Conservation (phyloP, 2,888 invertebrate species). For the Abrostola tripartita region DNA sequence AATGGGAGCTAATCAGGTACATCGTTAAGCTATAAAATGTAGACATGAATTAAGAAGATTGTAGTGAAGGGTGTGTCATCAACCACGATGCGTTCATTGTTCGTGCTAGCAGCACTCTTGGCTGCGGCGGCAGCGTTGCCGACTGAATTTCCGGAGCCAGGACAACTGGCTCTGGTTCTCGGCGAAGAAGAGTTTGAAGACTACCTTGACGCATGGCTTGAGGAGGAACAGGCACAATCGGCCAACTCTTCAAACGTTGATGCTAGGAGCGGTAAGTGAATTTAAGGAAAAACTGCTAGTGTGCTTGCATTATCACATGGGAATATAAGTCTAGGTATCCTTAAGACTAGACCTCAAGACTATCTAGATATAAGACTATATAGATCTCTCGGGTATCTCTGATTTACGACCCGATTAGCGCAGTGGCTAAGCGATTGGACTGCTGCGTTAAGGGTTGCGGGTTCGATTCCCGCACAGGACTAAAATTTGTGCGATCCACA, state of each 20-base stretch:
- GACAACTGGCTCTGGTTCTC: conserved; percentile 73
- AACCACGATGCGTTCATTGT: conserved; percentile 47
- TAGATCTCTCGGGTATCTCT: too few relatives aligned
- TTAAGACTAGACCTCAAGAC: too few relatives aligned
- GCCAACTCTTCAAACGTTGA: conserved; percentile 59
- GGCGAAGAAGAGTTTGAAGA: conserved; percentile 84
- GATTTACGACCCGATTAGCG: too few relatives aligned
- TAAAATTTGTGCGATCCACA: too few relatives aligned
- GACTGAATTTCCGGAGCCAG: conserved; percentile 72
- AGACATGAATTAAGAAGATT: conserved; percentile 1
- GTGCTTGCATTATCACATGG: neutral
- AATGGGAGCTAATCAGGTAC: conserved; percentile 20
- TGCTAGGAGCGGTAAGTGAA: conserved; percentile 66
- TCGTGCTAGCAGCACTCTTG: conserved; percentile 58
- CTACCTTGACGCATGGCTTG: conserved; percentile 80
- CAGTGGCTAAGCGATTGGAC: too few relatives aligned
- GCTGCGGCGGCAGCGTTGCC: conserved; percentile 62
- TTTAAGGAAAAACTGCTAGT: neutral
- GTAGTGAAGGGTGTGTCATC: conserved; percentile 32
- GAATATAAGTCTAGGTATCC: neutral
- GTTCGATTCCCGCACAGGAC: too few relatives aligned
- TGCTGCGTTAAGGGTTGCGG: too few relatives aligned
- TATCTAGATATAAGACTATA: too few relatives aligned
- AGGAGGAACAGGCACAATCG: conserved; percentile 66
- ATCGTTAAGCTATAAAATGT: conserved; percentile 37